A percentile compares a stretch with the other conserved stretches of the same genome.
These are phyloP conservation scores for Puntigrus tetrazona DNA, from an alignment of 2,113 vertebrate species.

Conservation along the genomic window DNA sequence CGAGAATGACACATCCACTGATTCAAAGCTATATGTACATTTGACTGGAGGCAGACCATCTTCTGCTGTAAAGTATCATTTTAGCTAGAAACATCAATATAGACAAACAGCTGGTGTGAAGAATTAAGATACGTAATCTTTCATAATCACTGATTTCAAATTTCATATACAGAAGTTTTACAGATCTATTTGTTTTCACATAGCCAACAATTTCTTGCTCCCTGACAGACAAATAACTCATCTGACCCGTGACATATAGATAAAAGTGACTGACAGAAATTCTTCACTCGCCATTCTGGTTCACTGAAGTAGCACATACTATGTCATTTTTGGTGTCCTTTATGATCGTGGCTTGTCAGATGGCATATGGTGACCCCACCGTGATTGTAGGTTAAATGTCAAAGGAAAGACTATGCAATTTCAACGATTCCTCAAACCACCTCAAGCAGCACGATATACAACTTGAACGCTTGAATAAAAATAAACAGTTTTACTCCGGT, in stretches of 20 bases:
- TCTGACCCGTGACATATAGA: not conserved
- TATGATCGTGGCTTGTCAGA: not conserved
- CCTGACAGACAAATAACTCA: constrained; percentile 8
- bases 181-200: not conserved
- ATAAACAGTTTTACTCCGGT: not conserved
- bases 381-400: not conserved
- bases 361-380: not conserved
- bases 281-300: not conserved
- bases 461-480: not conserved
- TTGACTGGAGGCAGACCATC: not conserved
- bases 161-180: not conserved
- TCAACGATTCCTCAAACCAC: not conserved
- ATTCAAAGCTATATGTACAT: constrained; percentile 49
- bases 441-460: not conserved
- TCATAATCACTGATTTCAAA: not conserved
- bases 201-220: not conserved
- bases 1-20: constrained; percentile 32
- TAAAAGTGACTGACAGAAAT: constrained; percentile 13
- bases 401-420: not conserved
- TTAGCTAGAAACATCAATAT: not conserved
- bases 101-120: constrained; percentile 11
- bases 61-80: not conserved
- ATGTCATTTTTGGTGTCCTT: not conserved
- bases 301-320: not conserved
- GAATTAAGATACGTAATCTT: not conserved